Base-by-base conservation (phyloP, 1,140 invertebrate genomes). In the Eupeodes corollae region DNA sequence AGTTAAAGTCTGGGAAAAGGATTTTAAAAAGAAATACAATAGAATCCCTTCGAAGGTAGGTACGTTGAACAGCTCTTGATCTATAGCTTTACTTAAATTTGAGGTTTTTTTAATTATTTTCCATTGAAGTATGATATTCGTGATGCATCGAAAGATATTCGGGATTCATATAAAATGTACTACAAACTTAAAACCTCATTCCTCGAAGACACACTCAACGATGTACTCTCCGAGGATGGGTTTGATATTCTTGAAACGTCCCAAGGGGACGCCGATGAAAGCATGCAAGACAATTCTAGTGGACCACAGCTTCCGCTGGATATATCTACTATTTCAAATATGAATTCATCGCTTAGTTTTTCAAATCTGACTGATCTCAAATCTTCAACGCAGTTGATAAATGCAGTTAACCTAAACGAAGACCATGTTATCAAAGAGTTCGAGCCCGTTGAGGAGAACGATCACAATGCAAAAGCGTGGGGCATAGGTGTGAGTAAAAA, bases 131-230 rank as follows among this genome's bases (percentile, higher is more conserved):
- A 81, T 63, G 86, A 91, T 60, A 87, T 90, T 37, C 79, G 79
- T 56, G 77, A 79, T 65, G 86, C 86, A 18, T 75, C 80, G 15
- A 57, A 69, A 32, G 75, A 77, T 45, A 83, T 88, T 37, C 77
- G 79, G 56, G 74, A 83, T 58, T 82, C 86, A 0, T 90, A 91
- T 54, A 84, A 84, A 68, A 80, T 78, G 53, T 89, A 90, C 65
- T 88, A 83, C 71, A 75, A 82, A 53, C 58, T 88, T 2, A 89
- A 88, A 72, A 84, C 82, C 26, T 70, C 72, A 39, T 78, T 78
- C 38, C 70, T 88, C 31, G 82, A 86, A 58, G 76, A 81, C 53
- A 82, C 79, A 8, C 68, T 86, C n/a, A 68, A 64, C 21, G 75
- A 78, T 55, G 56, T 60, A 10, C 62, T 70, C 34, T 58, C 70